Evolutionary conservation across 30 jellyfish, hydroid and myxozoan species (phyloP).

Genomic region (Nemopilema nomurai): DNA sequence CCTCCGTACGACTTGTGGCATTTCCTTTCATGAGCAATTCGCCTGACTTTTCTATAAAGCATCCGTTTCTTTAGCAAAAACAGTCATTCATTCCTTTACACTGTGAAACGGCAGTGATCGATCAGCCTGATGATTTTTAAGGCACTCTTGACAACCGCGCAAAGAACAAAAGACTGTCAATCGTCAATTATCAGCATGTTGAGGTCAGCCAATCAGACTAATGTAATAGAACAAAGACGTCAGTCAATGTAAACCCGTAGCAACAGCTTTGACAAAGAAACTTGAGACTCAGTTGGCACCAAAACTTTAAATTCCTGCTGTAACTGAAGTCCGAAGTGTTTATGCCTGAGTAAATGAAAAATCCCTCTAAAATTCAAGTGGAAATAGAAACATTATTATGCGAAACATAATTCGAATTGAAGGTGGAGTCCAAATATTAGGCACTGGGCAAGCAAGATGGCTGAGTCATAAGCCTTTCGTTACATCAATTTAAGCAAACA

Average conservation of each 20-base stretch:
- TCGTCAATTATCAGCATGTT: neutral
- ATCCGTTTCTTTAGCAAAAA: slow-evolving; percentile 5
- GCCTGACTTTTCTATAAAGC: neutral
- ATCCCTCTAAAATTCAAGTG: neutral
- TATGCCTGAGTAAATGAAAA: too few species aligned
- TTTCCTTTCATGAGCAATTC: neutral
- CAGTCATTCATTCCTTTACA: neutral
- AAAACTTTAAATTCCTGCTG: too few species aligned
- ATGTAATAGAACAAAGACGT: slow-evolving; percentile 19
- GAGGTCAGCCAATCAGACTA: slow-evolving; percentile 32
- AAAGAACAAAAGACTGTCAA: slow-evolving; percentile 16
- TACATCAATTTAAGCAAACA: neutral
- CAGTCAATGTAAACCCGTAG: slow-evolving; percentile 29
- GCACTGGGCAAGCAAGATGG: neutral
- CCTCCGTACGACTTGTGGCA: neutral
- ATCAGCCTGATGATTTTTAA: neutral
- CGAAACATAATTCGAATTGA: neutral
- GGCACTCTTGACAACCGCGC: slow-evolving; percentile 22
- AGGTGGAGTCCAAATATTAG: neutral
- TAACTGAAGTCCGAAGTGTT: too few species aligned
- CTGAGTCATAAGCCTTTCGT: neutral
- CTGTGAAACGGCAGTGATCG: neutral
- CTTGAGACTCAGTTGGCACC: neutral
- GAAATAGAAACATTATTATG: too few species aligned
- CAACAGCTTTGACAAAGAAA: neutral